Evolutionary conservation across 2,888 invertebrate species (phyloP).

Genomic region (Quadroppia sp.): DNA sequence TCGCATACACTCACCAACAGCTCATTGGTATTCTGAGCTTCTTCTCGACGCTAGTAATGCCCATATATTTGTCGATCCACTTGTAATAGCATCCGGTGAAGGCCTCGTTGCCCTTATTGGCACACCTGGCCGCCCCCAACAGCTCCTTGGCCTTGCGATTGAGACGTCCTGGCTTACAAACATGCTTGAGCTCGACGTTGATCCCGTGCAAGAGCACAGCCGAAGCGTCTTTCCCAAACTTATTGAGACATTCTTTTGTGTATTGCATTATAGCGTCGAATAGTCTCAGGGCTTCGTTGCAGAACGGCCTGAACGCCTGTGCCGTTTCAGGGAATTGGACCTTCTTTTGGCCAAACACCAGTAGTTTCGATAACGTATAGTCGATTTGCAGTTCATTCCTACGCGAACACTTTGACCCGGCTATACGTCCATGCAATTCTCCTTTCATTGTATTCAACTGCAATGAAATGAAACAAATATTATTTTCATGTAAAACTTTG

Average conservation of each 20-base stretch:
- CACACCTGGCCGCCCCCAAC: not conserved
- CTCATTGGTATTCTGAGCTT: not conserved
- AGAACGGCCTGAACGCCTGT: not conserved
- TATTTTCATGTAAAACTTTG: too few species aligned
- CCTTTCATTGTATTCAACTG: too few species aligned
- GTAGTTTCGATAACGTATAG: too few species aligned
- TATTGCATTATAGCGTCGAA: not conserved
- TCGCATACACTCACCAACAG: conserved; percentile 4
- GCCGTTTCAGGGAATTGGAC: not conserved
- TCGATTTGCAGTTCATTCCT: too few species aligned
- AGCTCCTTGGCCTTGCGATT: not conserved
- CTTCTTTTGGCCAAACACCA: not conserved
- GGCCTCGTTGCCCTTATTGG: not conserved
- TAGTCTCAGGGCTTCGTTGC: not conserved
- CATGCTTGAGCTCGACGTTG: not conserved
- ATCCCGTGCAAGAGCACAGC: not conserved
- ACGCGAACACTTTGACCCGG: too few species aligned
- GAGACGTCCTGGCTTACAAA: not conserved
- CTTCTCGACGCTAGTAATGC: not conserved
- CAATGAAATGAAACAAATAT: too few species aligned
- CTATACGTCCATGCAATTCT: too few species aligned
- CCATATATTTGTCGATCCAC: not conserved
- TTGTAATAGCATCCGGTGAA: not conserved
- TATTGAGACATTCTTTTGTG: not conserved
- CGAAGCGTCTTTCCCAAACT: not conserved